phyloP scores from a whole-genome alignment of 1,140 invertebrate genomes.

The Pentalonia nigronervosa region DNA sequence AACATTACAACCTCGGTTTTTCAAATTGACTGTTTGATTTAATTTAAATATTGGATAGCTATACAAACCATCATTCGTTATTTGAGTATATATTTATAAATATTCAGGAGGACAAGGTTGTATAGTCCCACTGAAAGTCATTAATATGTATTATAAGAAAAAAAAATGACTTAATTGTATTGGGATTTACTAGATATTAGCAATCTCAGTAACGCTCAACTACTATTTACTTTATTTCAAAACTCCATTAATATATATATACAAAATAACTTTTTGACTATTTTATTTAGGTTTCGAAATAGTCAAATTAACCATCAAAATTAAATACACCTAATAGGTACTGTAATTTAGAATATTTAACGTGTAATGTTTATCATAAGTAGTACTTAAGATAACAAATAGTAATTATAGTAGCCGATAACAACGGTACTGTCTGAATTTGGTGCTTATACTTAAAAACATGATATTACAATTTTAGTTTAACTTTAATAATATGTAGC shows the following conservation, averaged over 20 bases:
- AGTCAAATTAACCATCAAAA: not conserved
- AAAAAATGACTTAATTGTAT: conserved; percentile 27
- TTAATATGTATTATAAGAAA: not conserved
- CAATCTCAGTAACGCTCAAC: conserved; percentile 36
- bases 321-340: not conserved
- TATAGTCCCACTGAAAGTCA: not conserved
- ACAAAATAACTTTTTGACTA: not conserved
- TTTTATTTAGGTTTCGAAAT: not conserved
- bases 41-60: not conserved
- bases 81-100: not conserved
- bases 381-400: conserved; percentile 11
- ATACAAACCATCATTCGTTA: not conserved
- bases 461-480: not conserved
- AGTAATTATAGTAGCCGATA: conserved; percentile 27
- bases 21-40: not conserved
- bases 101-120: not conserved
- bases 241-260: not conserved
- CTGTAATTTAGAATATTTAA: conserved; percentile 23
- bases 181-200: conserved; percentile 8
- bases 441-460: conserved; percentile 56
- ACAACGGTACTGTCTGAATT: conserved; percentile 49
- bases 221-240: not conserved
- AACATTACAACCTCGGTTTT: not conserved
- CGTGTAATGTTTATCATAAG: conserved; percentile 11
- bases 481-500: not conserved